These are phyloP conservation scores for Xenopus borealis DNA, from an alignment of 2,113 vertebrate genomes.

Conservation along the genomic window DNA sequence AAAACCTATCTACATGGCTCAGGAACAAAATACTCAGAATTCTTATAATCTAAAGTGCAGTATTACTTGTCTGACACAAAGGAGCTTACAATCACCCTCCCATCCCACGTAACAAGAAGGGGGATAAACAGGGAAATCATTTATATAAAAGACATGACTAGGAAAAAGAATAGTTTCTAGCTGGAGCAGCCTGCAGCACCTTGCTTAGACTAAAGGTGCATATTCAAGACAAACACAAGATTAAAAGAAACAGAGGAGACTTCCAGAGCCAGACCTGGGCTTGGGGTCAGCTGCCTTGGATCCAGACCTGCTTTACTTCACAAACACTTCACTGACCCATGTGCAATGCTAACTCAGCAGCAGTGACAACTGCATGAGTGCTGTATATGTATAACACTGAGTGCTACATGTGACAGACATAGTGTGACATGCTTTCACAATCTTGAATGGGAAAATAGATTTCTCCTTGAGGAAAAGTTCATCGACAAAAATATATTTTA, in stretches of 20 bases:
- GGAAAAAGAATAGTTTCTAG: not conserved
- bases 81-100: not conserved
- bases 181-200: not conserved
- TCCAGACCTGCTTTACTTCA: not conserved
- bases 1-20: conserved; percentile 41
- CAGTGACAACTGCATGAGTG: too few relatives aligned
- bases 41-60: conserved; percentile 12
- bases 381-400: not conserved
- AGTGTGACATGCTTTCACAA: conserved; percentile 24
- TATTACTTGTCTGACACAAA: conserved; percentile 7
- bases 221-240: not conserved
- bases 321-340: conserved; percentile 6
- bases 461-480: not conserved
- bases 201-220: not conserved
- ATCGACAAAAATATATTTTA: not conserved
- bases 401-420: not conserved
- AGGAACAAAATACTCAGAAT: conserved; percentile 8
- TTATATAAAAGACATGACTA: too few relatives aligned
- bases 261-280: not conserved
- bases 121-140: not conserved
- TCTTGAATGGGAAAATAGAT: conserved; percentile 25
- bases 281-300: not conserved
- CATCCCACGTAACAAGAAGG: not conserved
- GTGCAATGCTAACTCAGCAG: not conserved
- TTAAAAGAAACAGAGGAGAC: not conserved